Evolutionary conservation across 2,888 invertebrate species (phyloP).

Genomic region (Automeris io): DNA sequence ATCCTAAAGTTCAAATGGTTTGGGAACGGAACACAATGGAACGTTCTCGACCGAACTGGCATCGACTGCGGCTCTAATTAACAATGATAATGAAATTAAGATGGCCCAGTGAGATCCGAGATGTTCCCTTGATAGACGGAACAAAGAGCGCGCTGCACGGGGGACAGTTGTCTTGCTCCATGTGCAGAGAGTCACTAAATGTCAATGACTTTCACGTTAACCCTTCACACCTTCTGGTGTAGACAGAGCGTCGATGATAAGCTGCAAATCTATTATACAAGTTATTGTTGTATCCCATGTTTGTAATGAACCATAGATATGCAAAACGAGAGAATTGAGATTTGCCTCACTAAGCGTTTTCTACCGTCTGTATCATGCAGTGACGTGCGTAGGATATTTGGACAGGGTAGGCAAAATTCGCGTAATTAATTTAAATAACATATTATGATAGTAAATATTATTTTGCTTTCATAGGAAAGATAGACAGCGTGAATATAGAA

Average conservation of each 20-base stretch:
- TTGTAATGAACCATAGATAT: no score
- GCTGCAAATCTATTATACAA: no score
- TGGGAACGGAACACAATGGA: background rate
- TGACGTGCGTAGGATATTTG: no score
- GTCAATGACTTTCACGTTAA: background rate
- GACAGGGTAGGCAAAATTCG: no score
- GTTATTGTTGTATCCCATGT: no score
- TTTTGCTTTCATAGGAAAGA: no score
- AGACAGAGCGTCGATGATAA: background rate
- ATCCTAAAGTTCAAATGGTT: background rate
- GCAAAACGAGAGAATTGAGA: no score
- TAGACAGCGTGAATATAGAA: no score
- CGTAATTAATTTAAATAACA: no score
- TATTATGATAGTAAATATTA: no score
- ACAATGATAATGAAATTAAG: slow-evolving; percentile 15
- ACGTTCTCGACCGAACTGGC: background rate
- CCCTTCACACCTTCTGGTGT: background rate
- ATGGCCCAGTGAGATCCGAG: slow-evolving; percentile 57
- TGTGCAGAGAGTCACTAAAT: background rate
- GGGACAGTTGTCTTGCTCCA: background rate
- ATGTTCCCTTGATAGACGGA: slow-evolving; percentile 44
- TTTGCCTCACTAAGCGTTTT: no score
- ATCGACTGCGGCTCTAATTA: background rate
- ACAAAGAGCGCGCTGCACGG: background rate
- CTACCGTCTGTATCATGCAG: no score